Evolutionary conservation across 1,140 invertebrate species (phyloP).

Genomic region (Diprion similis): DNA sequence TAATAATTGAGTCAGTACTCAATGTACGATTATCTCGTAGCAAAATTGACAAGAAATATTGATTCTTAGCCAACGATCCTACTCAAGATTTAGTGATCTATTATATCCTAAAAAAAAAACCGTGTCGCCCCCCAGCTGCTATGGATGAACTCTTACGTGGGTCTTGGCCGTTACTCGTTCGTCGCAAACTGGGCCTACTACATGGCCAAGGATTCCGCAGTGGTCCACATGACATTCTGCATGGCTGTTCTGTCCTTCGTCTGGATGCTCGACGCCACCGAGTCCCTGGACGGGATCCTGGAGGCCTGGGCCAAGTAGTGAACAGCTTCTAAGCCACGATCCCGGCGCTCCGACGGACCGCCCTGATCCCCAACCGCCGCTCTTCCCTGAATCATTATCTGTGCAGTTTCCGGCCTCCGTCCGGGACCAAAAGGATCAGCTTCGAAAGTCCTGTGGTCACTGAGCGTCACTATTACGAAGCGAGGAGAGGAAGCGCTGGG

Average conservation of each 20-base stretch:
- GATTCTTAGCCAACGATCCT: no score
- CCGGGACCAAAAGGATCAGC: constrained; percentile 29
- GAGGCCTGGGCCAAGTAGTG: constrained; percentile 55
- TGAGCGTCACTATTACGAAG: constrained; percentile 38
- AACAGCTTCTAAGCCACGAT: constrained; percentile 22
- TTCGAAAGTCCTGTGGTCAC: constrained; percentile 46
- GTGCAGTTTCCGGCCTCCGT: background rate
- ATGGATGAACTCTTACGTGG: constrained; percentile 41
- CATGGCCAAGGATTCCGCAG: constrained; percentile 44
- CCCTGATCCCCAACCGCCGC: constrained; percentile 11
- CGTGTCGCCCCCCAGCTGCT: constrained; percentile 35
- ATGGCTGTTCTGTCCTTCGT: constrained; percentile 53
- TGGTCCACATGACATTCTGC: constrained; percentile 47
- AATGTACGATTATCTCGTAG: no score
- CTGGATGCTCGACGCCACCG: constrained; percentile 61
- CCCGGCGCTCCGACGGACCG: constrained; percentile 12
- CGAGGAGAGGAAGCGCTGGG: background rate
- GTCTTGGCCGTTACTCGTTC: constrained; percentile 34
- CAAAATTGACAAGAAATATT: no score
- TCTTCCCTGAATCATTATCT: constrained; percentile 4
- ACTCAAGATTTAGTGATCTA: no score
- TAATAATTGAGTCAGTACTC: background rate
- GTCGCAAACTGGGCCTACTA: constrained; percentile 40
- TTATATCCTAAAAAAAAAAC: no score
- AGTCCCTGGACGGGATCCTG: constrained; percentile 52